These are phyloP conservation scores for Tenthredo livida DNA, from an alignment of 2,888 invertebrate species.

Conservation along the genomic window DNA sequence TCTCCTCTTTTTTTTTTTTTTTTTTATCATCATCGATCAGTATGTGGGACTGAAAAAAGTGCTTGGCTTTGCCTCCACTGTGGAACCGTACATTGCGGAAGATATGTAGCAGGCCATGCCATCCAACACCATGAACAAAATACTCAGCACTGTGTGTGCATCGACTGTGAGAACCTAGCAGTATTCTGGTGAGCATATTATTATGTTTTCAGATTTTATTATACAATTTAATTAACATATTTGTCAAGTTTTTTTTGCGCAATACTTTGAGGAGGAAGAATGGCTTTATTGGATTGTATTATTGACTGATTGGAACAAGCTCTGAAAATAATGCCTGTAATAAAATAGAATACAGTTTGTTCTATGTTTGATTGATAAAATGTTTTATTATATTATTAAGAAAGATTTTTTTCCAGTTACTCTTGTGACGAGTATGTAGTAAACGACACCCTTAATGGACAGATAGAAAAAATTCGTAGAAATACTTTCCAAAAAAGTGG, in stretches of 20 bases:
- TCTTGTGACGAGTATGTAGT: conserved; percentile 89
- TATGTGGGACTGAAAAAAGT: conserved; percentile 83
- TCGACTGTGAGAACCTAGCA: conserved; percentile 87
- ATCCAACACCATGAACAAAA: conserved; percentile 84
- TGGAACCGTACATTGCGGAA: conserved; percentile 87
- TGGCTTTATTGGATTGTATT: conserved; percentile 30
- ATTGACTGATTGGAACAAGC: conserved; percentile 6
- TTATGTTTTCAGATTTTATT: not conserved
- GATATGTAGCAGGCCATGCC: conserved; percentile 89
- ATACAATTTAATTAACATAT: too few species aligned
- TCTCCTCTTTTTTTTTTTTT: not conserved
- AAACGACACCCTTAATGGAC: conserved; percentile 83
- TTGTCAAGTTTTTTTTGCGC: not conserved
- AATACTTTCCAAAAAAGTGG: conserved; percentile 71
- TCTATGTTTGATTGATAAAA: not conserved
- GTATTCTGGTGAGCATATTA: conserved; percentile 86
- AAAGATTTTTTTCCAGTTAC: conserved; percentile 81
- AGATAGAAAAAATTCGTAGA: conserved; percentile 81
- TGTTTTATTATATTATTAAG: not conserved
- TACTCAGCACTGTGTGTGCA: conserved; percentile 85
- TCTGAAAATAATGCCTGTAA: not conserved
- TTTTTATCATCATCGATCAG: conserved; percentile 73
- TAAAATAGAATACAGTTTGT: conserved; percentile 13
- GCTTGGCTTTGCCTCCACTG: conserved; percentile 90
- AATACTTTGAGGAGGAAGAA: not conserved